Conservation (phyloP, 2,888 invertebrate genomes). For the Acronicta psi region DNA sequence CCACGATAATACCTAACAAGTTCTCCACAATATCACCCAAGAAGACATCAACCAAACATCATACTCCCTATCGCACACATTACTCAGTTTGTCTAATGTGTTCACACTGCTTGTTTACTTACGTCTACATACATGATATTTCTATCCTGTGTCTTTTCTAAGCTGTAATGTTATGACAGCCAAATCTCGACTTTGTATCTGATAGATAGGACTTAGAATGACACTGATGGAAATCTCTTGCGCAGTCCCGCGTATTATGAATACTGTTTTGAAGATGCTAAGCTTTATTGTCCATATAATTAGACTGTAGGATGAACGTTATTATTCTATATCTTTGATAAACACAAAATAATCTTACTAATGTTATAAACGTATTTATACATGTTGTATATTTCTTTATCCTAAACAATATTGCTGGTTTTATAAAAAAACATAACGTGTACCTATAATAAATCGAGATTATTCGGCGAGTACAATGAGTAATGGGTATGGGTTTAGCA, state of each 20-base stretch:
- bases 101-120: constrained; percentile 54
- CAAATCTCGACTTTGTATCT: background rate
- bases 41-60: constrained; percentile 36
- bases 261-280: constrained; percentile 29
- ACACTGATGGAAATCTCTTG: constrained; percentile 12
- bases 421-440: too few species aligned
- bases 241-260: constrained; percentile 13
- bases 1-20: background rate
- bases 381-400: background rate
- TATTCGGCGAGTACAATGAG: too few species aligned
- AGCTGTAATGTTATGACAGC: background rate
- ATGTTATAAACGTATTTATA: background rate
- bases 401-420: too few species aligned
- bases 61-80: constrained; percentile 41
- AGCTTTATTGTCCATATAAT: constrained; percentile 30
- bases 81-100: constrained; percentile 45
- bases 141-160: constrained; percentile 12
- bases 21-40: constrained; percentile 46
- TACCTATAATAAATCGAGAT: too few species aligned
- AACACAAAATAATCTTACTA: too few species aligned
- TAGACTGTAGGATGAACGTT: background rate
- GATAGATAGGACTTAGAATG: constrained; percentile 7
- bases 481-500: too few species aligned
- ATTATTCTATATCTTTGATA: background rate
- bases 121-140: constrained; percentile 26